Evolutionary conservation across 2,888 invertebrate genomes (phyloP), one percentile per base, ranked within the genome.

Genomic region (Euzophera pinguis): DNA sequence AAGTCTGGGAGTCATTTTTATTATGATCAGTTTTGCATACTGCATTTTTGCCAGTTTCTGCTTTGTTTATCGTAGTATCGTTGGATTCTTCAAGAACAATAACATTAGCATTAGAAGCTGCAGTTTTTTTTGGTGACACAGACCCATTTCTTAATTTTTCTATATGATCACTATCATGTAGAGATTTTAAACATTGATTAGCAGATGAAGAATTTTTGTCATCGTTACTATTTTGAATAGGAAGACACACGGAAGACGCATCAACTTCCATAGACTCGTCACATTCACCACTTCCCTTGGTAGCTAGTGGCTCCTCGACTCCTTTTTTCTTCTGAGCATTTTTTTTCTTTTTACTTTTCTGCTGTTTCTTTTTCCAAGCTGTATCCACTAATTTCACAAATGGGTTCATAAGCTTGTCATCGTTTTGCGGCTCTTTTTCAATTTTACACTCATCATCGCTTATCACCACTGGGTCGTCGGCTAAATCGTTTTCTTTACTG

Each of bases 341-440:
- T 57, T 70, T 80, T 60, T 75, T 84, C 60, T 80, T 86, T 42
- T 70, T 65, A 32, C 65, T 43, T 60, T 81, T 84, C 51, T 78
- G 81, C 10, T 77, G 63, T 55, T 88, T 90, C 63, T 89, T 89
- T 57, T 90, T 89, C 63, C 75, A 67, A 6, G 83, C 90, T 6
- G 69, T 72, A 60, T 89, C 84, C 3, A 90, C 86, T 52, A 90
- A 63, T 60, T 85, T 87, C 1, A 88, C 84, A 14, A 74, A 84
- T 7, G 90, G 90, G 67, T 90, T 88, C 2, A 77, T 58, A 14
- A 61, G 45, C 58, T 78, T 82, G 1, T 65, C 69, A 9, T 61
- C 63, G 42, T 72, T 71, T 53, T 63, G 58, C 12, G 56, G 52
- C 49, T 62, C 67, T 47, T 63, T 53, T 49, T 52, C 62, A 10